Evolutionary conservation across 1,140 invertebrate species (phyloP).

Genomic region (Eciton burchellii): DNA sequence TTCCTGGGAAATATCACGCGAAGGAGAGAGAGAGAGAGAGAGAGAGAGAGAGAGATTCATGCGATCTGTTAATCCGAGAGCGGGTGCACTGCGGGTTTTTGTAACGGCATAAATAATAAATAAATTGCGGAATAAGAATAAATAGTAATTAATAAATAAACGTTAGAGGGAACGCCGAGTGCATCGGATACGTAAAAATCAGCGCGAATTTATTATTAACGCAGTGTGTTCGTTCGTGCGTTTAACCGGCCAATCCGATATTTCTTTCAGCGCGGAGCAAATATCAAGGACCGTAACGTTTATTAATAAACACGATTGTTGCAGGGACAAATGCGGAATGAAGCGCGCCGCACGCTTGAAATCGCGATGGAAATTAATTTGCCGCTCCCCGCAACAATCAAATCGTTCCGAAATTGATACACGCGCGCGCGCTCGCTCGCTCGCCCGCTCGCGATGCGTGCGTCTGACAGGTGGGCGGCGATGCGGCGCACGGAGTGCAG

Average conservation of each 20-base stretch:
- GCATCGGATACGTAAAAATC: slow-evolving; percentile 16
- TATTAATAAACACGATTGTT: slow-evolving; percentile 29
- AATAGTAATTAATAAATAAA: neutral
- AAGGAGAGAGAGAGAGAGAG: too few relatives aligned
- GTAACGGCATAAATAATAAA: neutral
- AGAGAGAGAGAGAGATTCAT: too few relatives aligned
- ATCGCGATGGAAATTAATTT: slow-evolving; percentile 58
- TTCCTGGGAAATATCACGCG: neutral
- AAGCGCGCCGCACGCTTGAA: neutral
- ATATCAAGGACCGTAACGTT: slow-evolving; percentile 32
- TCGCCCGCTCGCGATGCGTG: slow-evolving; percentile 30
- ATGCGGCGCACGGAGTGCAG: slow-evolving; percentile 18
- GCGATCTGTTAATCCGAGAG: neutral
- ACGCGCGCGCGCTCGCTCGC: neutral
- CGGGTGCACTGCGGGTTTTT: neutral
- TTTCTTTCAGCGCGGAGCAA: slow-evolving; percentile 15
- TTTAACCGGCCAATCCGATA: slow-evolving; percentile 17
- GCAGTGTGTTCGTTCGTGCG: slow-evolving; percentile 1
- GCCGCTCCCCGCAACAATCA: slow-evolving; percentile 57
- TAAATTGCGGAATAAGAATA: neutral
- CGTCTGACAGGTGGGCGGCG: slow-evolving; percentile 49
- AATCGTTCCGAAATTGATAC: slow-evolving; percentile 57
- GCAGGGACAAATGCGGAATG: neutral
- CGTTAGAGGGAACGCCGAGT: neutral
- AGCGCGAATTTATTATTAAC: slow-evolving; percentile 21